Base-by-base conservation (phyloP, 2,113 vertebrate species). In the Chionis minor region DNA sequence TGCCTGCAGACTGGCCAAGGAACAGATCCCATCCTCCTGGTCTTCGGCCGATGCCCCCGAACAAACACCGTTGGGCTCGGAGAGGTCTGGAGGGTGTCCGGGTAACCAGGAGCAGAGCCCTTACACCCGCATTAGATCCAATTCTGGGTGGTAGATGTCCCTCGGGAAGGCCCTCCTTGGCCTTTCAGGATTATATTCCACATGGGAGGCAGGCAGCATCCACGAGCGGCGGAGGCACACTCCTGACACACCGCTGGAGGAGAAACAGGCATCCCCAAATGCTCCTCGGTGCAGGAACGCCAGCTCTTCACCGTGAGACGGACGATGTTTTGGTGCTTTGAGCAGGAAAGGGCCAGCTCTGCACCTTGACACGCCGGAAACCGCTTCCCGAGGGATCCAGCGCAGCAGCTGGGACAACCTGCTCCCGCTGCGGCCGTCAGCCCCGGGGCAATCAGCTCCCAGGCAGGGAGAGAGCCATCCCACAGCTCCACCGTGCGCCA, bases 161-260 rank as follows among this genome's bases (percentile, higher is more conserved):
- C 71, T 67, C 3, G 32, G 66, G 75, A 86, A n/a, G 51, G 70
- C 33, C 65, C 1, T 67, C 44, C 75, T 81, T 1, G 67, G 88
- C 86, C 91, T 42, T 28, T 16, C 55, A 71, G 70, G 79, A 40
- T 94, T 94, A 18, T 94, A 96, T 97, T 96, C 96, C 96, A 93
- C 85, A 91, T 0, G 18, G 49, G 66, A 93, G 23, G 63, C 54
- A 17, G 78, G 84, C 26, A 56, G 93, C 61, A 70, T 86, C 72
- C 78, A 1, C 0, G 10, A n/a, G 35, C 49, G 49, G 49, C 6
- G 23, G 49, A 51, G 22, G 49, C 49, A 51, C 22, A 7, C 49
- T 51, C 47, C 47, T 47, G 47, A 47, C 47, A 47, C 47, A 21
- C 49, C 23, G 49, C 30, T 9, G 20, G 15, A 55, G 47, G 73